phyloP scores from a whole-genome alignment of 1,140 invertebrate species.

The Marisa cornuarietis region DNA sequence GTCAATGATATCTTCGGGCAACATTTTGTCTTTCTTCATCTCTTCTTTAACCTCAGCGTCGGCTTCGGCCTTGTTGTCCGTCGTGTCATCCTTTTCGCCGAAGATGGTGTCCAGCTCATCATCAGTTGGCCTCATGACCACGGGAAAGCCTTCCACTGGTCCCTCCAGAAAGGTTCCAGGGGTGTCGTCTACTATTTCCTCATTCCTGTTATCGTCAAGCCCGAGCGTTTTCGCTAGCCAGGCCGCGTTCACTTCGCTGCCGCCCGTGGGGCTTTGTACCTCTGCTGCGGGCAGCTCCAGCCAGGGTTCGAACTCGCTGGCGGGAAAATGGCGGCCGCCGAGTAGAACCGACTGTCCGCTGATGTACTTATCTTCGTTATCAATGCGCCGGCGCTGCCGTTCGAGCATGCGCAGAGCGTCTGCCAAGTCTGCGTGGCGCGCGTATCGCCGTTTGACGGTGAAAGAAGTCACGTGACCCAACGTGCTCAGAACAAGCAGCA shows the following conservation, averaged over 20 bases:
- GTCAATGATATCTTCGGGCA: not conserved
- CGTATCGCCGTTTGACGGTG: slow-evolving; percentile 14
- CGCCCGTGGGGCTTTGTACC: not conserved
- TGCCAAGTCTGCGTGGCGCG: slow-evolving; percentile 21
- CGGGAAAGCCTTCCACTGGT: not conserved
- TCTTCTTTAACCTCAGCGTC: not conserved
- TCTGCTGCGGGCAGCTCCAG: not conserved
- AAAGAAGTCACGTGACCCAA: slow-evolving; percentile 27
- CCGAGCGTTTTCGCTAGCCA: slow-evolving; percentile 17
- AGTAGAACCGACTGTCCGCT: not conserved
- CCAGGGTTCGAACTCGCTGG: slow-evolving; percentile 28
- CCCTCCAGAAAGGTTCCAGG: not conserved
- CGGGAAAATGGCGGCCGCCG: not conserved
- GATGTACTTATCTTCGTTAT: slow-evolving; percentile 6
- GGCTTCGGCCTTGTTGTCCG: not conserved
- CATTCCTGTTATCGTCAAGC: not conserved
- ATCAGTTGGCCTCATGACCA: not conserved
- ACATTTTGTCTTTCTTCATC: slow-evolving; percentile 10
- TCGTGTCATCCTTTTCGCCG: not conserved
- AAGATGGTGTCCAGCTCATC: not conserved
- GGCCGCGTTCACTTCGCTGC: not conserved
- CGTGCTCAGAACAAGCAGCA: slow-evolving; percentile 9
- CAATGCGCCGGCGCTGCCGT: slow-evolving; percentile 24
- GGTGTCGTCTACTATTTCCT: not conserved
- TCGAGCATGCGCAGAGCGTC: slow-evolving; percentile 31